Base-by-base conservation (phyloP, 2,797 vertebrate genomes). In the Phrynocephalus vlangalii region DNA sequence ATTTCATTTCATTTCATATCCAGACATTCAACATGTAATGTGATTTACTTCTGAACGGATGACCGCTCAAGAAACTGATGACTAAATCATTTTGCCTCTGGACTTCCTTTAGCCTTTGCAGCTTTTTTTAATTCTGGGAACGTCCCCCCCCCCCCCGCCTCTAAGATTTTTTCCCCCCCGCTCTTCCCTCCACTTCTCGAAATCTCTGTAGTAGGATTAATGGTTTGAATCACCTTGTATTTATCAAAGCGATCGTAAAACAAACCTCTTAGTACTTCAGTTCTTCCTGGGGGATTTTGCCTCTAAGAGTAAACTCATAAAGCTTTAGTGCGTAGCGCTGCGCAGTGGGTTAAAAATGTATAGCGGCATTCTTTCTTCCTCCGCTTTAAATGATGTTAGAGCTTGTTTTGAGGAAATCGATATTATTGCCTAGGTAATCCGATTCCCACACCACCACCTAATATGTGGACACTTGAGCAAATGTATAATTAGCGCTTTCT, bases 391-490 rank as follows among this genome's bases (percentile, higher is more conserved):
- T 63, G 18, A 18, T 63, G 2, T 63, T 63, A 18, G 15, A 16
- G 60, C 13, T 89, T 85, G 89, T 88, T 92, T 94, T 92, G 90
- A 87, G 85, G 91, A 92, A 89, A 93, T 94, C 92, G 93, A 93
- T 93, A 88, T 92, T 92, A 93, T 93, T 92, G 92, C 90, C 90
- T 82, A 90, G 22, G 30, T 86, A 93, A 89, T 92, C 90, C 86
- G 89, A 88, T 92, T 90, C 87, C 87, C 86, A 48, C 66, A 44
- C 38, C 79, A 91, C 79, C 63, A 91, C 86, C 85, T 94, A 89
- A 93, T 86, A 94, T 92, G 93, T 90, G 94, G 88, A 72, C 84
- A 70, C 88, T 6, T 44, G 80, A 90, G 91, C 0, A 86, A 44
- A 44, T 44, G 90, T 70, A 73, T 67, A 13, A 80, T 13, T 56